Conservation (phyloP, 2,113 vertebrate genomes). For the Oncorhynchus clarkii region DNA sequence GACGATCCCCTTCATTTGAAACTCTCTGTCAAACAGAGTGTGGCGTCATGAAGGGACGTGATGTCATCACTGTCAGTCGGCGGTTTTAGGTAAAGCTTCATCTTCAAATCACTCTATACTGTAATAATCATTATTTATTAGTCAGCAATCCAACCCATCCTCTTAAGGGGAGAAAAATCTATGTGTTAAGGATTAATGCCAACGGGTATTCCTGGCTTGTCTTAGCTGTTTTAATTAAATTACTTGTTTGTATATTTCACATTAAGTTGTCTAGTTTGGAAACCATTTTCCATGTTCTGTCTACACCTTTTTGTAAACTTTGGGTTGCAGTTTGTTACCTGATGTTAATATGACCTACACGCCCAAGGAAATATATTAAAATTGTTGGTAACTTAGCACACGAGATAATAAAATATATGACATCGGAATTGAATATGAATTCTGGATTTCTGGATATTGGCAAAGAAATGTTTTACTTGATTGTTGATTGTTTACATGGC, state of each 20-base stretch:
- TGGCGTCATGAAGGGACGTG: constrained; percentile 12
- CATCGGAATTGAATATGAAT: constrained; percentile 43
- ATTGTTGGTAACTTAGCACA: constrained; percentile 61
- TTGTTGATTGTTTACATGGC: constrained; percentile 17
- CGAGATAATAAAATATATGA: constrained; percentile 21
- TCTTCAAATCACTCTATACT: neutral
- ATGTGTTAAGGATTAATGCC: neutral
- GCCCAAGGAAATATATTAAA: constrained; percentile 9
- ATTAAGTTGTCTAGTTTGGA: neutral
- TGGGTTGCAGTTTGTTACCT: neutral
- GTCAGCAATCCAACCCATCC: neutral
- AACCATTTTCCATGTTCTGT: neutral
- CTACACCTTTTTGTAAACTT: neutral
- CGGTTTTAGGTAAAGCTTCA: neutral
- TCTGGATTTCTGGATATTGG: constrained; percentile 41
- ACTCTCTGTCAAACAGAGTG: constrained; percentile 70
- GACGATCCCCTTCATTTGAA: constrained; percentile 17
- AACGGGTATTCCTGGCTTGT: neutral
- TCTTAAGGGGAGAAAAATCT: neutral
- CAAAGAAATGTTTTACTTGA: constrained; percentile 53
- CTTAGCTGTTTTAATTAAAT: neutral
- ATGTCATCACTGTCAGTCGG: neutral
- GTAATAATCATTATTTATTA: constrained; percentile 17
- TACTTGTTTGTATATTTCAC: neutral
- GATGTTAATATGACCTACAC: constrained; percentile 1